Evolutionary conservation across 2,797 vertebrate genomes (phyloP), one percentile per base, ranked within the genome.

Genomic region (Sebastes vulpes): DNA sequence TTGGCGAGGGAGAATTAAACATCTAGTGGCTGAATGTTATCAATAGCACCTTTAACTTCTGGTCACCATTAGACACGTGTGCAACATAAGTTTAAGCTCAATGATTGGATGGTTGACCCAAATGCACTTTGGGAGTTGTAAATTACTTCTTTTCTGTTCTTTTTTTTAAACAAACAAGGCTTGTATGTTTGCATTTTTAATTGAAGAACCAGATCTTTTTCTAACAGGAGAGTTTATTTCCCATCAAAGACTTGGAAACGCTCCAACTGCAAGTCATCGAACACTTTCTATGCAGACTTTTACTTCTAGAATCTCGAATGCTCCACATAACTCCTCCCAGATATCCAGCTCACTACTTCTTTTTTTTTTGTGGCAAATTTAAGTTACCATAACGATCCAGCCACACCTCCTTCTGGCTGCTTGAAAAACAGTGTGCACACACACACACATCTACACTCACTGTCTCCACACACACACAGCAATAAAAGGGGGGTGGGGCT

Each of bases 401-500:
- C 81, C 85, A 84, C 85, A 82, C 77, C 89, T 79, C 82, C 74
- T 59, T 21, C 74, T 52, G 18, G 23, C 31, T 72, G 56, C 81
- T 72, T 71, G 71, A 84, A 81, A 80, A 84, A 70, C 65, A 23
- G 16, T 10, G 32, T 2, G 29, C 20, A 3, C 63, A 61, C 35
- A 68, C 63, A 81, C 67, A 79, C 67, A 79, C 89, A 79, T 78
- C 86, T 68, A 72, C 67, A 72, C 73, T 65, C 75, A 81, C 85
- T 54, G 80, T 82, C 75, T 70, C 32, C 69, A 81, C 72, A 77
- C 88, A 77, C 85, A 79, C 70, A 69, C 65, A 50, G 86, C 86
- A 92, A 88, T 20, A 12, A 59, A 90, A 67, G 68, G 77, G 89
- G 81, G 91, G 88, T 68, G 79, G 79, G 81, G 86, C 69, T 10